Evolutionary conservation across 2,113 vertebrate genomes (phyloP).

Genomic region (Etia nguti): DNA sequence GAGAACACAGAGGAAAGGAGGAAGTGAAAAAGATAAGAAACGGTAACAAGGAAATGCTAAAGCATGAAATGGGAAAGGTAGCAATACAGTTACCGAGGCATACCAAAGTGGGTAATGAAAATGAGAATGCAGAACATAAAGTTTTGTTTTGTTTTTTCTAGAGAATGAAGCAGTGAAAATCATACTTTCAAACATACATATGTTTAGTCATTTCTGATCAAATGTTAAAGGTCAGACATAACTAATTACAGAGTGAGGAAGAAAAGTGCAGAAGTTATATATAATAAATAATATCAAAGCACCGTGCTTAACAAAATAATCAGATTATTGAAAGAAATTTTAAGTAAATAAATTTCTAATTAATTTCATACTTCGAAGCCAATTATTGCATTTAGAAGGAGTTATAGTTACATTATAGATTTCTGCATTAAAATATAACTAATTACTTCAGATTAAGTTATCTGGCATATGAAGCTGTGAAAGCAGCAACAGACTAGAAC

Average conservation of each 20-base stretch:
- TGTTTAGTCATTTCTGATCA: neutral
- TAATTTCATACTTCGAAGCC: neutral
- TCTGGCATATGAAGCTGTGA: neutral
- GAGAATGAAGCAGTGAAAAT: neutral
- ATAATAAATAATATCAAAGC: neutral
- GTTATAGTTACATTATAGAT: neutral
- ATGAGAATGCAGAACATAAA: neutral
- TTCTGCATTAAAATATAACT: neutral
- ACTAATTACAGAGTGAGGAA: neutral
- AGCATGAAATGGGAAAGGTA: neutral
- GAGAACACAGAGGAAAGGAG: neutral
- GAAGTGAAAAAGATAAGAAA: neutral
- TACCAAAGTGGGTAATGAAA: neutral
- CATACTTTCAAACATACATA: neutral
- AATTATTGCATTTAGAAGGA: neutral
- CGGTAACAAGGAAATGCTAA: neutral
- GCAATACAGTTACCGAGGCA: neutral
- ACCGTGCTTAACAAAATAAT: neutral
- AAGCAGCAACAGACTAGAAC: neutral
- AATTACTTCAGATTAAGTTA: neutral
- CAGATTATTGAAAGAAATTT: neutral
- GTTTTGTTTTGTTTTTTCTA: fast-evolving
- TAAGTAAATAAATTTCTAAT: neutral
- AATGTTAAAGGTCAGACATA: neutral
- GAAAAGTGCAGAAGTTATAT: neutral